Base-by-base conservation (phyloP, 2,797 vertebrate species). In the Rachycentron canadum region DNA sequence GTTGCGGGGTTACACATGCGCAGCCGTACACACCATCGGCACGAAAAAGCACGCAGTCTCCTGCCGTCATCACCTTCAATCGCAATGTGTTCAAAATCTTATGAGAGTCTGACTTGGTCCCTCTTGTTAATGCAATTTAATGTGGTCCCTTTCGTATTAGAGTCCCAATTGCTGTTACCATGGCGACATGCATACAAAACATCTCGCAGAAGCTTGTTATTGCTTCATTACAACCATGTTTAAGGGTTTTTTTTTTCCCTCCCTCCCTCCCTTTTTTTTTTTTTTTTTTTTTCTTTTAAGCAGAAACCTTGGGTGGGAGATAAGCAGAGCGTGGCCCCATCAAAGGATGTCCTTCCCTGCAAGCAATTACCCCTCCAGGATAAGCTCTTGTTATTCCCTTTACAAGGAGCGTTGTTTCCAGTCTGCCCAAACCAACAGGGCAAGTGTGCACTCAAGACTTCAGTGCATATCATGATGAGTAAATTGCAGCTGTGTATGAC, bases 311-410 rank as follows among this genome's bases (percentile, higher is more conserved):
- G 75, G 65, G 69, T 74, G 71, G 59, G 58, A 93, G 88, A 94
- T 90, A 90, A 93, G 83, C 85, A 89, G 88, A 87, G 80, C 53
- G 23, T 63, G 58, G 50, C 58, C 88, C 74, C 76, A 88, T 92
- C 79, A 88, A 88, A 80, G 65, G 58, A 78, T 87, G 88, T 90
- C 88, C 88, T 92, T 76, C 85, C 55, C 82, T 85, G 86, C 88
- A 91, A 82, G 79, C 91, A 94, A 90, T 93, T 92, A 92, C 84
- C 79, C 87, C 86, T 87, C 81, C 80, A 79, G 89, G 83, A 92
- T 91, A 90, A 93, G 86, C 91, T 90, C 70, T 78, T 87, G 70
- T 84, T 83, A 68, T 88, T 92, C 68, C 40, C 78, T 87, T 88
- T 79, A 83, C 43, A 69, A 88, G 73, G 26, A 85, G 74, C 34